Evolutionary conservation across 2,797 vertebrate species (phyloP), one percentile per base, ranked within the genome.

Genomic region (Oreochromis mossambicus): DNA sequence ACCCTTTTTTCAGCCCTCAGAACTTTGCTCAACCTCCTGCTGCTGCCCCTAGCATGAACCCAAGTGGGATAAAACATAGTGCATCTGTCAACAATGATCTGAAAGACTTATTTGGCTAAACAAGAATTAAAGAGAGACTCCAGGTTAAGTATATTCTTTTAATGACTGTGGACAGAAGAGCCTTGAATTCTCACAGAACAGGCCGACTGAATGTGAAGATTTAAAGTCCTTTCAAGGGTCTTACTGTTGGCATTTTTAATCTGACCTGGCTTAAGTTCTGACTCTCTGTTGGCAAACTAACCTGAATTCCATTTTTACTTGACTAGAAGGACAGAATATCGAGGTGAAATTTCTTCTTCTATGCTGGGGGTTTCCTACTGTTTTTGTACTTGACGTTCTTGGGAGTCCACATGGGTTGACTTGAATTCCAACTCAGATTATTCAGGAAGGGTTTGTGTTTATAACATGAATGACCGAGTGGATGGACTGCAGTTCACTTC

Each of bases 1-100:
- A 99, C 90, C 99, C 99, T 63, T 99, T 99, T 95, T 99, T 99
- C 94, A 98, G 93, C 92, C 98, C 99, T 7, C 98, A 98, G 95
- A 99, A 98, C 97, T 99, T 98, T 83, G 93, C 97, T 88, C 98
- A 98, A 92, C 78, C 96, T 26, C 7, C 66, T 70, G 17, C 17
- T 15, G 50, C 92, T 6, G 84, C 91, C 24, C 94, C 96, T 9
- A 87, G 86, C 78, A 15, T 91, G 81, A 97, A 97, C 87, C 93
- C 97, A 85, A 96, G 97, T 86, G 95, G 96, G 32, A 92, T 98
- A 87, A 96, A 97, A 95, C 98, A 93, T 68, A 98, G 97, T 87
- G 95, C 96, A 15, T 98, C 98, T 6, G 97, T 96, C 94, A 99
- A 97, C 96, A 99, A 97, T 66, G 99, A 99, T 90, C 96, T 99